A percentile compares a stretch with the other conserved stretches of the same genome.
Conservation (phyloP, 2,888 invertebrate species). For the Meiosimyza platycephala region DNA sequence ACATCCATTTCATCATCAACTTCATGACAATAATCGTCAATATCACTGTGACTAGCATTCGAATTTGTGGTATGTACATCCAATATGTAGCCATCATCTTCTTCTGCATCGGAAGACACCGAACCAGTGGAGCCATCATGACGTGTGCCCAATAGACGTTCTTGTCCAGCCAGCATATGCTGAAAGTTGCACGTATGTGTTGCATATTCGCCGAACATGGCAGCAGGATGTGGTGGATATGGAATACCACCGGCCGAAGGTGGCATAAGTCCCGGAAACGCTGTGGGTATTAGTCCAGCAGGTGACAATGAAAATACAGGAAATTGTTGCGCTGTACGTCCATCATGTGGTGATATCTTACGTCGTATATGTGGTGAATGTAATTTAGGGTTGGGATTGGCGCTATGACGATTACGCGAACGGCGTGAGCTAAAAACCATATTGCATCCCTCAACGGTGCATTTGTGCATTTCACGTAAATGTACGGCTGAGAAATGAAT, state of each 20-base stretch:
- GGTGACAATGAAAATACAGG: constrained; percentile 76
- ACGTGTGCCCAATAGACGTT: constrained; percentile 37
- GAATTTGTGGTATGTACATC: constrained; percentile 52
- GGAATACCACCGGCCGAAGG: constrained; percentile 42
- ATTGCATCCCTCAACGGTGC: constrained; percentile 96
- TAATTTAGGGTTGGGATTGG: constrained; percentile 96
- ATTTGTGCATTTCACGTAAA: constrained; percentile 98
- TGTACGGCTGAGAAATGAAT: constrained; percentile 99
- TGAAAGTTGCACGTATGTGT: constrained; percentile 42
- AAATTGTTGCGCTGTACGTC: constrained; percentile 80
- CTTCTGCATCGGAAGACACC: constrained; percentile 45
- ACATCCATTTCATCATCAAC: constrained; percentile 44
- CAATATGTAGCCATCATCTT: constrained; percentile 56
- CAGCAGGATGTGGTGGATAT: constrained; percentile 48
- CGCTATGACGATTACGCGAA: constrained; percentile 94
- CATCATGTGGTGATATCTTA: constrained; percentile 93
- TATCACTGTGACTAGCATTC: constrained; percentile 59
- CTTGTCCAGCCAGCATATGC: constrained; percentile 51
- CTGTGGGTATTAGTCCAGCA: constrained; percentile 66
- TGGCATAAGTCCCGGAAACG: constrained; percentile 70
- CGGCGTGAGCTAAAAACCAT: constrained; percentile 98
- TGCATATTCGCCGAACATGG: constrained; percentile 54
- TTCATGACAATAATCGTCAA: constrained; percentile 53
- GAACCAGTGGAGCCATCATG: constrained; percentile 42
- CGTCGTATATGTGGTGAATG: constrained; percentile 94